Evolutionary conservation across 2,113 vertebrate genomes (phyloP), one percentile per base, ranked within the genome.

Genomic region (Peromyscus maniculatus): DNA sequence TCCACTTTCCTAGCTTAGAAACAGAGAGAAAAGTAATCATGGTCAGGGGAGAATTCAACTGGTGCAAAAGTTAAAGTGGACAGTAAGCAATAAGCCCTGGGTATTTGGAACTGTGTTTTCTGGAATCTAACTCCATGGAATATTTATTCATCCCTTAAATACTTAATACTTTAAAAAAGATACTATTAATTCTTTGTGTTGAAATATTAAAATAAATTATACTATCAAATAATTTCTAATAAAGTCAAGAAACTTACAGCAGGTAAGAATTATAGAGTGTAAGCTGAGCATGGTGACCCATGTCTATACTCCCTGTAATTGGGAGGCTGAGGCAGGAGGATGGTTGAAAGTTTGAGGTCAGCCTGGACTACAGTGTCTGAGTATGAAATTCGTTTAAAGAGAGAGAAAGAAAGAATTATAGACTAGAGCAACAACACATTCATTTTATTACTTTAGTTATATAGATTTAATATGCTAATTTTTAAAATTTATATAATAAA

Each of bases 131-230:
- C 67, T 21, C 6, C 66, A 83, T 91, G 66, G 89, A 95, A 96
- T 91, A 69, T 71, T 83, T 83, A 62, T n/a, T 59, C 55, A 33
- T 80, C 78, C 16, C 31, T 36, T 80, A 55, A 80, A 62, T n/a
- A 83, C 22, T 59, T 83, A 83, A 83, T 83, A 26, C 15, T 55
- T 55, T 86, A 86, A 28, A 82, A 89, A 92, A 87, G 33, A 89
- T 33, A 74, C 8, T 2, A 83, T 16, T 89, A 87, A 95, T 90
- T 6, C 11, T 43, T 95, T 89, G 8, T 52, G 71, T 64, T 15
- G 89, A 77, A n/a, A 93, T 71, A 93, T 64, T 86, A 64, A 74
- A 89, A 80, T 74, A 80, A 89, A 74, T 69, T 77, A 78, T 89
- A 93, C 10, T 24, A 93, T 11, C 31, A 86, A 71, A 17, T 79